Percentiles rank a stretch among this genome's conserved stretches.
Conservation (phyloP, 2,797 vertebrate genomes). For the Geotrypetes seraphini region DNA sequence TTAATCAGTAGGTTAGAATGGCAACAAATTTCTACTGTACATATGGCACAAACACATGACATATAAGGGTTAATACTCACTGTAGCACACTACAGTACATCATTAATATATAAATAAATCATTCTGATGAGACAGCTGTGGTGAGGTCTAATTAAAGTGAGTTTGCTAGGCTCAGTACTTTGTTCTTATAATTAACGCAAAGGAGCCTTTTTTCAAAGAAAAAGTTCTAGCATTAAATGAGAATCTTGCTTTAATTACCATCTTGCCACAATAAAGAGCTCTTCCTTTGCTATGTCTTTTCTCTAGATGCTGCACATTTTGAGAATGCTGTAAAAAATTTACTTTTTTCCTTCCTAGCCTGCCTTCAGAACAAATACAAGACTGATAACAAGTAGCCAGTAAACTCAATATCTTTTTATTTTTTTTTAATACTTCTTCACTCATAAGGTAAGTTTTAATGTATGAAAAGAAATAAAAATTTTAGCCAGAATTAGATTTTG, state of each 20-base stretch:
- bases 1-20: no score
- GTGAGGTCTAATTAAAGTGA: conserved; percentile 19
- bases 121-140: neutral
- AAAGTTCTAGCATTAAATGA: conserved; percentile 9
- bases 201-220: neutral
- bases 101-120: conserved; percentile 1
- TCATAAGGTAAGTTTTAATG: no score
- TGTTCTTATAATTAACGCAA: conserved; percentile 14
- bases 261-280: conserved; percentile 6
- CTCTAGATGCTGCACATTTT: neutral
- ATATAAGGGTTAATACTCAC: no score
- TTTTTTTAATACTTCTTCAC: no score
- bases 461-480: no score
- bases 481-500: no score
- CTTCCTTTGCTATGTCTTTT: conserved; percentile 2
- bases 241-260: conserved; percentile 12
- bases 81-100: conserved; percentile 27
- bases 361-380: no score
- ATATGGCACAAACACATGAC: no score
- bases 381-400: no score
- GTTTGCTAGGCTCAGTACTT: neutral
- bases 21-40: no score
- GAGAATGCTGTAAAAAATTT: conserved; percentile 1
- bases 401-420: no score
- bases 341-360: neutral